Base-by-base conservation (phyloP, 1,140 invertebrate species). In the Stenopsyche tienmushanensis region DNA sequence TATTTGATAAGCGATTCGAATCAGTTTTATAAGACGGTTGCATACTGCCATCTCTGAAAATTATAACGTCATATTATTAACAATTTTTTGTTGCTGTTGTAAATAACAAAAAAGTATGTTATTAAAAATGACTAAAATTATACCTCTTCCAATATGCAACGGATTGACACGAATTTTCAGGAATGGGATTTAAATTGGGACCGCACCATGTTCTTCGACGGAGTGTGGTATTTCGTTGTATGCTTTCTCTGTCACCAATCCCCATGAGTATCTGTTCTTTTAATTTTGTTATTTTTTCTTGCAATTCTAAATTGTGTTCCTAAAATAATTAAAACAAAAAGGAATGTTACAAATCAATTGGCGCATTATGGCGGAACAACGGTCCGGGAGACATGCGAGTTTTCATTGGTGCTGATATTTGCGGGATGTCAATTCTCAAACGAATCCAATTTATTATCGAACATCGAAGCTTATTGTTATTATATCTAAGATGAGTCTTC, bases 261-360 rank as follows among this genome's bases (percentile, higher is more conserved):
- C 78, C 76, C 58, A 77, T 80, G 2, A 80, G 57, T 47, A 80
- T 79, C 18, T 79, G 65, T 41, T 70, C 70, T 34, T 76, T 74
- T 21, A 81, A 58, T 3, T 63, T 24, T 2, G 71, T 67, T 65
- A 81, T 78, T 60, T 76, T 72, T 52, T 76, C 76, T 71, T 78
- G 74, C 18, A 81, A 71, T 7, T 73, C 73, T 29, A 68, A 69
- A 54, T 79, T 80, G 50, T 77, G 77, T 73, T 78, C 72, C 79
- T 81, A 72, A n/a, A 73, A 73, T 2, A 25, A 50, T 65, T 70
- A 50, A 47, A 7, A 39, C 45, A 7, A 59, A 49, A 23, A 26
- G 17, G 7, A 62, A 53, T 10, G 15, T 58, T 34, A 25, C n/a
- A n/a, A n/a, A n/a, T n/a, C n/a, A n/a, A n/a, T n/a, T n/a, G n/a